Evolutionary conservation across 2,113 vertebrate genomes (phyloP).

Genomic region (Anoura caudifer): DNA sequence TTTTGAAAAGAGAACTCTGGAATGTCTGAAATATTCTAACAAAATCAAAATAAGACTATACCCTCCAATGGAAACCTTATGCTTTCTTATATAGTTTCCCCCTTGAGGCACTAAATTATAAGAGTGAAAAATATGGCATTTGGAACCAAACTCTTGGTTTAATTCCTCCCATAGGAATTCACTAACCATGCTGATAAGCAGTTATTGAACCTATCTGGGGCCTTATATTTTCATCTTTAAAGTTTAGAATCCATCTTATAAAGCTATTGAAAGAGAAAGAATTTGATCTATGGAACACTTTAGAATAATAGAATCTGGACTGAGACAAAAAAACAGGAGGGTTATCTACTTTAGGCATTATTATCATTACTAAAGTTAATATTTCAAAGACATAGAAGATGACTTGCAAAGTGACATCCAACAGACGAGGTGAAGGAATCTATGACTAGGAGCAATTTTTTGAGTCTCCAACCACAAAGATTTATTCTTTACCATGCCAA

Average conservation of each 20-base stretch:
- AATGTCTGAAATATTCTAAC: neutral
- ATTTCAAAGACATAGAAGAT: neutral
- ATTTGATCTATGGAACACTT: constrained; percentile 20
- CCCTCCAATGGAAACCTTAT: neutral
- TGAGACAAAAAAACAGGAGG: neutral
- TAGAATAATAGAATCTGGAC: neutral
- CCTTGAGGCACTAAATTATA: neutral
- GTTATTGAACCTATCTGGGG: neutral
- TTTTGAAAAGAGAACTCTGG: neutral
- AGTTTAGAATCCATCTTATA: neutral
- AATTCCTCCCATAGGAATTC: neutral
- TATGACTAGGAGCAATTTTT: neutral
- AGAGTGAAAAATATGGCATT: neutral
- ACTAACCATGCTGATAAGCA: neutral
- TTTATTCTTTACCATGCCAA: neutral
- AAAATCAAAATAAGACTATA: neutral
- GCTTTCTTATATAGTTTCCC: neutral
- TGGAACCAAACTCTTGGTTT: neutral
- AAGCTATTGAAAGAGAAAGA: neutral
- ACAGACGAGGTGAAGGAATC: neutral
- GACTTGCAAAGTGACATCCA: neutral
- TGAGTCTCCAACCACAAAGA: neutral
- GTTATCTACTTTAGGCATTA: neutral
- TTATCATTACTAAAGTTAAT: neutral
- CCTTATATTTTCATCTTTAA: neutral